Conservation (phyloP, 2,113 vertebrate species). For the Urocynchramus pylzowi region DNA sequence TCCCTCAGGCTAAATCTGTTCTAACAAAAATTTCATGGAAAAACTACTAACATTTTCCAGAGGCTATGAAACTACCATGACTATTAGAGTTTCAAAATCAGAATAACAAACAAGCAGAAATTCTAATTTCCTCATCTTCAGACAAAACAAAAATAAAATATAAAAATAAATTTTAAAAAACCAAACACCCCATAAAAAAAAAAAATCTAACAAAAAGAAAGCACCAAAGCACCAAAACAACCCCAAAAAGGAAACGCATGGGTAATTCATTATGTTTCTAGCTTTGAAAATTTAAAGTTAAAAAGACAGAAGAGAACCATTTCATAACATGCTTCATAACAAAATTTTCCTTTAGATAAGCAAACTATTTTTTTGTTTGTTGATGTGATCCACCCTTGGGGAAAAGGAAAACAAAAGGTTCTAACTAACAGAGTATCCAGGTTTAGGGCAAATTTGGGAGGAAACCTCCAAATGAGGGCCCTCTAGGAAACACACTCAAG, state of each 20-base stretch:
- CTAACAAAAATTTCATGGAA: background rate
- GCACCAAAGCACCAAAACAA: background rate
- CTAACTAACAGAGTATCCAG: background rate
- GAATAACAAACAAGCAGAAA: background rate
- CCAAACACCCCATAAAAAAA: too few relatives aligned
- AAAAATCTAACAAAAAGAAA: background rate
- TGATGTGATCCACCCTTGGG: background rate
- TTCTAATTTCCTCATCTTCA: background rate
- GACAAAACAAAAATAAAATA: accelerated
- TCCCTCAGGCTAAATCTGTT: background rate
- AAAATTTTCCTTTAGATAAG: background rate
- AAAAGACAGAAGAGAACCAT: background rate
- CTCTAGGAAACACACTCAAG: background rate
- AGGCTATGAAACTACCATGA: background rate
- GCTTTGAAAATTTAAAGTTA: background rate
- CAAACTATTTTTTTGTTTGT: background rate
- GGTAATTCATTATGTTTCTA: background rate
- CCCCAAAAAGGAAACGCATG: background rate
- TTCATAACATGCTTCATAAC: background rate
- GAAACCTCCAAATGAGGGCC: background rate
- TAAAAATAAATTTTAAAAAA: too few relatives aligned
- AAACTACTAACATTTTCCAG: background rate
- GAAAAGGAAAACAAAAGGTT: background rate
- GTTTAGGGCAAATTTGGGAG: background rate
- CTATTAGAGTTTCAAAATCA: background rate